A percentile compares a stretch with the other conserved stretches of the same genome.
phyloP scores from a whole-genome alignment of 2,113 vertebrate genomes.

The Oreochromis niloticus region DNA sequence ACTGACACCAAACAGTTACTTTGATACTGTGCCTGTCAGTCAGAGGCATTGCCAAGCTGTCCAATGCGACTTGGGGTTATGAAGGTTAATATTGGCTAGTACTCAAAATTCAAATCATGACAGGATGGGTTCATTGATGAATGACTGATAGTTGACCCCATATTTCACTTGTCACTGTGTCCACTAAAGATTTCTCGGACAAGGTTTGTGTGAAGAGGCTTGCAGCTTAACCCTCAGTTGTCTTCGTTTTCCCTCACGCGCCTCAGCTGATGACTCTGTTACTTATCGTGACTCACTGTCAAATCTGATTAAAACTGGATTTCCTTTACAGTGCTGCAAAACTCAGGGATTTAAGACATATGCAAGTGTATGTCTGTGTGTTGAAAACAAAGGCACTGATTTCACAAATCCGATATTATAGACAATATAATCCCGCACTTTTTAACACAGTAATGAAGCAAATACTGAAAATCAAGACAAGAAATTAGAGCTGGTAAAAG shows the following conservation, averaged over 20 bases:
- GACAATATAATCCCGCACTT: not conserved
- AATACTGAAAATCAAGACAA: not conserved
- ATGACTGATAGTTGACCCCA: conserved; percentile 70
- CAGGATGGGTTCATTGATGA: conserved; percentile 66
- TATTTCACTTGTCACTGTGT: conserved; percentile 69
- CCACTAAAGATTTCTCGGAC: conserved; percentile 55
- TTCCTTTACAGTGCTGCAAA: not conserved
- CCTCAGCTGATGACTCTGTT: conserved; percentile 48
- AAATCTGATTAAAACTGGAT: conserved; percentile 46
- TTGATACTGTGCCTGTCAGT: conserved; percentile 66
- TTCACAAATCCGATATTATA: not conserved
- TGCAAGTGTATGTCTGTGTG: not conserved
- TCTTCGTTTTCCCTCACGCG: conserved; percentile 32
- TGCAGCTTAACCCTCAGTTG: conserved; percentile 60
- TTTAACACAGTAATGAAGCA: not conserved
- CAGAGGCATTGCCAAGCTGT: conserved; percentile 53
- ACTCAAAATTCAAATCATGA: conserved; percentile 66
- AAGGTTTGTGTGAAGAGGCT: conserved; percentile 65
- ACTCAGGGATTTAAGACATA: not conserved
- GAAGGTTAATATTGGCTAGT: conserved; percentile 66
- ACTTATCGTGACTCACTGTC: conserved; percentile 21
- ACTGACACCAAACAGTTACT: conserved; percentile 67
- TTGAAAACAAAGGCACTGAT: not conserved
- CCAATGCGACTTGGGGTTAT: conserved; percentile 47
- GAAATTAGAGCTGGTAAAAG: not conserved